Percentiles rank a stretch among this genome's conserved stretches.
Evolutionary conservation across 1,140 invertebrate genomes (phyloP).

Genomic region (Drosophila funebris): DNA sequence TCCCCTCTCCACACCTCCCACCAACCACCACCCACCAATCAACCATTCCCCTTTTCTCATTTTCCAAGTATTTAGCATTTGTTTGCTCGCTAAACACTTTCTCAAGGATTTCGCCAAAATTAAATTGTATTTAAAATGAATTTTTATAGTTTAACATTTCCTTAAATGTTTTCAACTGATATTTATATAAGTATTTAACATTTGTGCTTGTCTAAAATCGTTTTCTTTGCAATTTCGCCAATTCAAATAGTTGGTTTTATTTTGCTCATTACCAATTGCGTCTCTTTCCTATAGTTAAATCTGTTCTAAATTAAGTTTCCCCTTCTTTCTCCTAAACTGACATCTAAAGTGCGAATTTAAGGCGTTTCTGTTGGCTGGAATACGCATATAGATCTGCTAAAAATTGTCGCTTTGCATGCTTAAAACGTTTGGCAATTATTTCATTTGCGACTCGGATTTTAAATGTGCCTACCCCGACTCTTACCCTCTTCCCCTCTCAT

Average conservation of each 20-base stretch:
- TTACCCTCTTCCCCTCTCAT: not conserved
- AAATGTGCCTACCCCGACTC: not conserved
- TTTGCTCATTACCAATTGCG: too few relatives aligned
- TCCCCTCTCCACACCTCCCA: not conserved
- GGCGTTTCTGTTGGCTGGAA: slow-evolving; percentile 1
- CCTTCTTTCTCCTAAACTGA: not conserved
- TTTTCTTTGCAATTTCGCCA: not conserved
- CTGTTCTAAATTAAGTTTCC: not conserved
- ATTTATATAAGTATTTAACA: not conserved
- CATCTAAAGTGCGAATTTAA: not conserved
- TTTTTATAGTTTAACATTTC: not conserved
- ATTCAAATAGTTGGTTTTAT: not conserved
- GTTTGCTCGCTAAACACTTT: slow-evolving; percentile 1
- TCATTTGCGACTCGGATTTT: slow-evolving; percentile 55
- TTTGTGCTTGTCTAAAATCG: not conserved
- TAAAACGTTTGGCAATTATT: slow-evolving; percentile 74
- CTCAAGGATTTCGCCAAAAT: not conserved
- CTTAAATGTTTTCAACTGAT: not conserved
- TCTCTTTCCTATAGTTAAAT: too few relatives aligned
- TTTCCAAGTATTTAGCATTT: slow-evolving; percentile 4
- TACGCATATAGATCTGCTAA: slow-evolving; percentile 24
- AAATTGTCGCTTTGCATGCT: slow-evolving; percentile 62
- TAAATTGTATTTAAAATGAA: not conserved
- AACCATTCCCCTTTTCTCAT: not conserved
- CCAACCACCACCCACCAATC: not conserved